These are phyloP conservation scores for Erethizon dorsatum DNA, from an alignment of 2,797 vertebrate genomes.

Conservation along the genomic window DNA sequence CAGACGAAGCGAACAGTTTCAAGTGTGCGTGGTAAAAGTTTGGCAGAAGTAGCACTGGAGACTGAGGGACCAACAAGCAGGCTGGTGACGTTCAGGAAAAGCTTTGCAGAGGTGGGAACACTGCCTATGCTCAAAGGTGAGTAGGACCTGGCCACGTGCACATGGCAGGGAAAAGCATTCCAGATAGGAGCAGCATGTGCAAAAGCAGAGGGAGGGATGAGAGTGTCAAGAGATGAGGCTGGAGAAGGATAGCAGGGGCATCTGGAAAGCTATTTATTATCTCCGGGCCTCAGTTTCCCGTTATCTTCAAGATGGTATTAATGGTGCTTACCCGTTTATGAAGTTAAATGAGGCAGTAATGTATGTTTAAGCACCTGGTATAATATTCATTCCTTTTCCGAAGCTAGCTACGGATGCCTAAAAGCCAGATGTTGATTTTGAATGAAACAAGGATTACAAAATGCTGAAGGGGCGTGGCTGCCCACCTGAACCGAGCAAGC, in stretches of 20 bases:
- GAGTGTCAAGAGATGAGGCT: neutral
- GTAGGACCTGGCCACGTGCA: neutral
- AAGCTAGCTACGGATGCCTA: neutral
- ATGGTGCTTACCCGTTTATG: neutral
- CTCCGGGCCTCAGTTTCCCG: conserved; percentile 23
- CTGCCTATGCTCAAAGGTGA: neutral
- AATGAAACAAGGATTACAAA: neutral
- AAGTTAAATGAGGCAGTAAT: neutral
- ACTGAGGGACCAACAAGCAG: neutral
- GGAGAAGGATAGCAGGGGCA: neutral
- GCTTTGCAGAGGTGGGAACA: neutral
- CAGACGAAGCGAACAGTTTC: neutral
- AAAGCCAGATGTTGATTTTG: conserved; percentile 52
- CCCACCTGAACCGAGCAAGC: neutral
- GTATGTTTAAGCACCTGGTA: neutral
- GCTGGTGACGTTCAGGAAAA: neutral
- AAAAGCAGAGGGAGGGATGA: neutral
- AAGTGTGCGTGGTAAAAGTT: neutral
- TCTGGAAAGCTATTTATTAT: neutral
- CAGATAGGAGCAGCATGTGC: neutral
- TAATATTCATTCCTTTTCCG: conserved; percentile 32
- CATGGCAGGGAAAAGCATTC: neutral
- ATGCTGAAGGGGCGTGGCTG: neutral
- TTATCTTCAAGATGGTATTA: neutral
- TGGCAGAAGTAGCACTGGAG: neutral